phyloP scores from a whole-genome alignment of 2,888 invertebrate genomes.

The Tinea trinotella region DNA sequence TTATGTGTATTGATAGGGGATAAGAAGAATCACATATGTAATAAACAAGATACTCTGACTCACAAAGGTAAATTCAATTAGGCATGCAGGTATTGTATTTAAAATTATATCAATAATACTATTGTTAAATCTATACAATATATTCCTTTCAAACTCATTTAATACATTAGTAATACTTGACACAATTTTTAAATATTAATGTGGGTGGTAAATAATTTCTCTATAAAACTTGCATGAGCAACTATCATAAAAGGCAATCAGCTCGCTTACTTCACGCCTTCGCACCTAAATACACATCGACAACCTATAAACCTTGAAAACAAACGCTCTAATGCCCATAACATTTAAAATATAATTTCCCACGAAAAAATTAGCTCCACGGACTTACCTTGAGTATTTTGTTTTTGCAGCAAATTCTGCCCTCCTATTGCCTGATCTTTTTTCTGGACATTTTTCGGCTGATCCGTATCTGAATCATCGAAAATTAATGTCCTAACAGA shows the following conservation, averaged over 20 bases:
- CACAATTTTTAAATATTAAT: background rate
- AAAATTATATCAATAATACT: too few relatives aligned
- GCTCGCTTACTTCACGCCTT: slow-evolving; percentile 12
- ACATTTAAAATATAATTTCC: slow-evolving; percentile 21
- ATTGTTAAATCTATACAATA: too few relatives aligned
- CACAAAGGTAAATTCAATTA: too few relatives aligned
- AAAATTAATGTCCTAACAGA: slow-evolving; percentile 84
- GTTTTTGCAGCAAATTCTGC: slow-evolving; percentile 52
- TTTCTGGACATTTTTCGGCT: slow-evolving; percentile 52
- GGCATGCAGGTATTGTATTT: too few relatives aligned
- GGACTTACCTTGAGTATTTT: slow-evolving; percentile 58
- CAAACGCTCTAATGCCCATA: slow-evolving; percentile 29
- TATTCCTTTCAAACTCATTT: too few relatives aligned
- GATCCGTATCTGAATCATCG: slow-evolving; percentile 78
- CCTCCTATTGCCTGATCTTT: slow-evolving; percentile 49
- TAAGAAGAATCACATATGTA: too few relatives aligned
- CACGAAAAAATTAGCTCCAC: slow-evolving; percentile 19
- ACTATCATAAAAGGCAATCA: slow-evolving; percentile 14
- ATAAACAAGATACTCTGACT: too few relatives aligned
- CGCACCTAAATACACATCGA: slow-evolving; percentile 35
- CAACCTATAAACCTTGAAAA: slow-evolving; percentile 58
- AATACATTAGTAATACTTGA: too few relatives aligned
- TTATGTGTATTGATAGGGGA: too few relatives aligned
- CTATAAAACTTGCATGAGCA: background rate
- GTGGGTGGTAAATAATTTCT: background rate